Base-by-base conservation (phyloP, 2,797 vertebrate species). In the Phylloscopus collybita region DNA sequence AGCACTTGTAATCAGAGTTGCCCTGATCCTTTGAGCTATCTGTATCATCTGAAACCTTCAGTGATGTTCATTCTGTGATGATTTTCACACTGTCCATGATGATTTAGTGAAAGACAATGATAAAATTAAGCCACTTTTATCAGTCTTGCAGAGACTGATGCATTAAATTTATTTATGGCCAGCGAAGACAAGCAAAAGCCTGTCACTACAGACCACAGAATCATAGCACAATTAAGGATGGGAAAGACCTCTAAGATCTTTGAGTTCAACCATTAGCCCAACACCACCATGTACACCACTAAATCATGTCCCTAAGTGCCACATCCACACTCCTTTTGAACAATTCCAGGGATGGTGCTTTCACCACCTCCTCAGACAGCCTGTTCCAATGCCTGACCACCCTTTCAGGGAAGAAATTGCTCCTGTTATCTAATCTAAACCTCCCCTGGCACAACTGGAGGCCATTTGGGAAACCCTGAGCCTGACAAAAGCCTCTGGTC, bases 401-500 rank as follows among this genome's bases (percentile, higher is more conserved):
- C 11, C 9, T 42, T 38, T 54, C 61, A 67, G 14, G 45, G 74
- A 42, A 54, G 23, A 80, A 73, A 54, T 44, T 56, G 19, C 30
- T 73, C 14, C 19, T 61, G 6, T 56, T 61, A 19, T 19, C 61
- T n/a, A 56, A 54, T n/a, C 32, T 54, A 44, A 90, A 44, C 67
- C 14, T 79, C 22, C 9, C 26, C 22, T 34, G 20, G 29, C 50
- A 34, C 25, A 40, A 6, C 45, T 60, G 54, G 30, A 54, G 40
- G 19, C 23, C 23, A 15, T 49, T 42, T 32, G 20, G 60, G 38
- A 59, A 76, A 45, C 19, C 9, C 45, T 49, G 20, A 23, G 17
- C 27, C 29, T 2, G 2, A 50, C 9, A 74, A n/a, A 74, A 80
- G 7, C n/a, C 22, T 32, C 30, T 80, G 0, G 0, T 3, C 6